phyloP scores from a whole-genome alignment of 2,888 invertebrate genomes.

The Apoderus coryli region DNA sequence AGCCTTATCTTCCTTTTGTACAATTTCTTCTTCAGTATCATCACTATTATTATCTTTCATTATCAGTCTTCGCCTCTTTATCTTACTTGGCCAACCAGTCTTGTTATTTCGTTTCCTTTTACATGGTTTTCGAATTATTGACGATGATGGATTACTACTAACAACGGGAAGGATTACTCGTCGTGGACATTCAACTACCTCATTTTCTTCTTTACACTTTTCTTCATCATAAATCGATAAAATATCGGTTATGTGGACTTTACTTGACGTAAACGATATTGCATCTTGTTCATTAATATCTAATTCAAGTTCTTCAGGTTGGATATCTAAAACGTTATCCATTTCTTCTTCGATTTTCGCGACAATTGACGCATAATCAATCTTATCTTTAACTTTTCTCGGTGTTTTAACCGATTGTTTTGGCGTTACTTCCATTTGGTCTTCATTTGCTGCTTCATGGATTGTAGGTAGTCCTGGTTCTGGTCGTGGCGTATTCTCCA shows the following conservation, averaged over 20 bases:
- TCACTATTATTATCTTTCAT: no score
- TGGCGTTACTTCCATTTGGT: conserved; percentile 6
- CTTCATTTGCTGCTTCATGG: conserved; percentile 19
- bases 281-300: conserved; percentile 27
- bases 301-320: conserved; percentile 16
- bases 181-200: no score
- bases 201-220: conserved; percentile 32
- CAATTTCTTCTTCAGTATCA: no score
- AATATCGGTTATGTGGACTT: conserved; percentile 26
- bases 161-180: no score
- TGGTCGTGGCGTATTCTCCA: conserved; percentile 12
- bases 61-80: conserved; percentile 9
- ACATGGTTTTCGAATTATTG: no score
- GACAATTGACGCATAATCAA: conserved; percentile 26
- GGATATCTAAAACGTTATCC: conserved; percentile 19
- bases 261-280: conserved; percentile 24
- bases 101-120: no score
- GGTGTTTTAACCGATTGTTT: conserved; percentile 18
- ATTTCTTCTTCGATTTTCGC: conserved; percentile 35
- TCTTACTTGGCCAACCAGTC: conserved; percentile 19
- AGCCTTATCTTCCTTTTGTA: no score
- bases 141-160: no score
- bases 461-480: conserved; percentile 19
- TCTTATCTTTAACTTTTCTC: conserved; percentile 27
- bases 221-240: conserved; percentile 31